Base-by-base conservation (phyloP, 2,797 vertebrate genomes). In the Artibeus lituratus region DNA sequence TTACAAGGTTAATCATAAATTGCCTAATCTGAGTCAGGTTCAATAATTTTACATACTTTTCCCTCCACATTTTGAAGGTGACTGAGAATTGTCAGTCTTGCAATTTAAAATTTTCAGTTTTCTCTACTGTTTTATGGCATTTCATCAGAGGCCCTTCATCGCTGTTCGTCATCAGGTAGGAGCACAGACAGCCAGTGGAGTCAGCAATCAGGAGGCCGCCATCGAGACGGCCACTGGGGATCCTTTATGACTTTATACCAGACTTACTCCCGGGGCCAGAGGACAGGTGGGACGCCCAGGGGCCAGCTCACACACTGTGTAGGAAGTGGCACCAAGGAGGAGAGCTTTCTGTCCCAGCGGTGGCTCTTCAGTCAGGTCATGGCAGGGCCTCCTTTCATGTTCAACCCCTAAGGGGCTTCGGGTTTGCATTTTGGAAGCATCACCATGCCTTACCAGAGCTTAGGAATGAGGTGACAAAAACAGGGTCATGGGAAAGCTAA, bases 251-350 rank as follows among this genome's bases (percentile, higher is more conserved):
- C 78, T 67, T 70, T 1, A 1, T 6, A 26, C 18, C 29, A 51
- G 76, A 19, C 29, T 44, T 24, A 3, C 3, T 22, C n/a, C 59
- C 0, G 2, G 53, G 62, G 10, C 18, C 87, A 78, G 76, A 18
- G 44, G 1, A 39, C 44, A 65, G 35, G 2, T 0, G 7, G 32
- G 47, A 19, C n/a, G 39, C 5, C 21, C 35, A 0, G 22, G 11
- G 12, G 12, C 49, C 53, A 59, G 47, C 24, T 4, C 0, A 0
- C 0, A 15, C n/a, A 5, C 21, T 37, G 12, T 8, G 59, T 35
- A 82, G 86, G 47, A 47, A 59, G 14, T 22, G 24, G 11, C 29
- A 22, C 42, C 35, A 37, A 7, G 19, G 10, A 44, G 32, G 21
- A 37, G 19, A 70, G 22, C 3, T 2, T 3, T 15, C 62, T 53